Conservation (phyloP, 2,113 vertebrate genomes). For the Ammodytes marinus region DNA sequence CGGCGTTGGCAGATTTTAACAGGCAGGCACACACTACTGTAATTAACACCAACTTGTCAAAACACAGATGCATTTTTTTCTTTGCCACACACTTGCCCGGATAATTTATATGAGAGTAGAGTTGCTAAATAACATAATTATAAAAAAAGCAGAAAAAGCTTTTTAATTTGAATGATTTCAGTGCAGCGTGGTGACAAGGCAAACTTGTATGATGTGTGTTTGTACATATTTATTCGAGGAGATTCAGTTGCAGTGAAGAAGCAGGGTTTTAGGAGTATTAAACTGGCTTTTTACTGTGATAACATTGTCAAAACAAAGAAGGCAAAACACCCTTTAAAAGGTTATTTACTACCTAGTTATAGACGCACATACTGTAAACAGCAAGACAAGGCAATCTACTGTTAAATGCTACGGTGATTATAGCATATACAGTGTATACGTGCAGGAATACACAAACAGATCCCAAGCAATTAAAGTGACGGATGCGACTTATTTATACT, state of each 20-base stretch:
- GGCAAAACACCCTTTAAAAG: constrained; percentile 39
- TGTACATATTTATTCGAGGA: background rate
- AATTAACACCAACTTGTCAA: constrained; percentile 28
- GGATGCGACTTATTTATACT: background rate
- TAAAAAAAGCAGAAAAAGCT: constrained; percentile 7
- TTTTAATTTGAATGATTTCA: constrained; percentile 36
- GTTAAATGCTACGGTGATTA: constrained; percentile 42
- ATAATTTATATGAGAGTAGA: constrained; percentile 34
- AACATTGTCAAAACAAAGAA: constrained; percentile 13
- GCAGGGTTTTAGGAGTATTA: constrained; percentile 25
- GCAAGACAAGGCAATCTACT: constrained; percentile 19
- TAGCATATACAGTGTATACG: constrained; percentile 4
- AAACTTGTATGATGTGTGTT: constrained; percentile 25
- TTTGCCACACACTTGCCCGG: constrained; percentile 20
- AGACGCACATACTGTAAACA: constrained; percentile 34
- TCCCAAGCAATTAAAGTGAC: background rate
- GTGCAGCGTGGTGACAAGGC: background rate
- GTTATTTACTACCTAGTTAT: constrained; percentile 49
- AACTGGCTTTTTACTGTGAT: constrained; percentile 33
- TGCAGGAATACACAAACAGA: constrained; percentile 9
- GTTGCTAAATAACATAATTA: constrained; percentile 21
- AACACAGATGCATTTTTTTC: constrained; percentile 33
- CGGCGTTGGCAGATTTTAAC: constrained; percentile 30
- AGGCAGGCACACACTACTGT: constrained; percentile 2
- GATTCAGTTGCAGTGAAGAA: constrained; percentile 31